phyloP scores from a whole-genome alignment of 2,888 invertebrate genomes.

The Carabus problematicus region DNA sequence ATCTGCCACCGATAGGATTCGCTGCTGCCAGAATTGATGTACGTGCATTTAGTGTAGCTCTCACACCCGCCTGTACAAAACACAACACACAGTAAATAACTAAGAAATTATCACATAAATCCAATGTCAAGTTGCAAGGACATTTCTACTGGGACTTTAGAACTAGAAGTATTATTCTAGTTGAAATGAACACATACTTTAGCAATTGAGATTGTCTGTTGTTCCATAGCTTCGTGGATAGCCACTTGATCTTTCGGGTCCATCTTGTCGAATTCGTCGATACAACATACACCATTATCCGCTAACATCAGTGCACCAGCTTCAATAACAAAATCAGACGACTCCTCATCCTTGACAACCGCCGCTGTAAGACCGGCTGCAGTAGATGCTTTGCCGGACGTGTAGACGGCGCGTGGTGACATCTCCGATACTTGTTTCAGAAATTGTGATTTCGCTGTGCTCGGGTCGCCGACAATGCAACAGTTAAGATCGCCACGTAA shows the following conservation, averaged over 20 bases:
- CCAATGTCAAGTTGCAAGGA: too few species aligned
- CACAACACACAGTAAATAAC: slow-evolving; percentile 11
- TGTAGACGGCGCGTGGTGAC: slow-evolving; percentile 95
- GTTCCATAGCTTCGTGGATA: slow-evolving; percentile 99
- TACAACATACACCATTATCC: slow-evolving; percentile 98
- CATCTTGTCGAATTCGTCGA: slow-evolving; percentile 99
- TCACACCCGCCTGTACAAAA: slow-evolving; percentile 80
- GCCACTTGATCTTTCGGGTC: slow-evolving; percentile 97
- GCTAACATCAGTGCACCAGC: slow-evolving; percentile 99
- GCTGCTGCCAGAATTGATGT: slow-evolving; percentile 98
- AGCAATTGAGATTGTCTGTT: slow-evolving; percentile 98
- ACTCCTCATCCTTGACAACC: slow-evolving; percentile 97
- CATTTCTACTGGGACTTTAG: too few species aligned
- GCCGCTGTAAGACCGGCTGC: slow-evolving; percentile 99
- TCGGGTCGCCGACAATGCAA: slow-evolving; percentile 98
- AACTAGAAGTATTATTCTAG: too few species aligned
- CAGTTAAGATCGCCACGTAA: slow-evolving; percentile 97
- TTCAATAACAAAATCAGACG: slow-evolving; percentile 98
- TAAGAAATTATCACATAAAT: slow-evolving; percentile 1
- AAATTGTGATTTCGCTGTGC: slow-evolving; percentile 97
- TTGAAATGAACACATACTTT: too few species aligned
- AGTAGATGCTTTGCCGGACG: slow-evolving; percentile 97
- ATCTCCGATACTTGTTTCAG: slow-evolving; percentile 93
- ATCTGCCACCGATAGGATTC: slow-evolving; percentile 96
- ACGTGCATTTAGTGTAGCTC: slow-evolving; percentile 96